Base-by-base conservation (phyloP, 2,888 invertebrate species). In the Hemaris fuciformis region DNA sequence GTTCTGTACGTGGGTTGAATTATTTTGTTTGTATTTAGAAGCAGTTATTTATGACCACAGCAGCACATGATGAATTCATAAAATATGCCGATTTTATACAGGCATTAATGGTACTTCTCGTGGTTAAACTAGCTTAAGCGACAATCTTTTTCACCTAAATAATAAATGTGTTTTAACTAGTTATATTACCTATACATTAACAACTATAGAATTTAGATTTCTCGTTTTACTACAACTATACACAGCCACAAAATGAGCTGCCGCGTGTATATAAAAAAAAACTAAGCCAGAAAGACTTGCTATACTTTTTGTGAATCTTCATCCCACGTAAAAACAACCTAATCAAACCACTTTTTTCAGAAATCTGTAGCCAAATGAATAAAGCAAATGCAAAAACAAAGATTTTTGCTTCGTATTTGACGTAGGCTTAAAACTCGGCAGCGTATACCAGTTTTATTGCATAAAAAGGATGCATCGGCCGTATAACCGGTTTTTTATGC, bases 1-100 rank as follows among this genome's bases (percentile, higher is more conserved):
- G 38, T 25, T 68, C 71, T 73, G 73, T 76, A 74, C 75, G 75
- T 71, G 76, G 77, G 85, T 15, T 27, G 53, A 53, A 53, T 53
- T 53, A 53, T 27, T 27, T 18, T 53, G 53, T 53, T 53, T 53
- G 53, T 53, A 27, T 18, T 53, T 8, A 10, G 18, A 3, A 31
- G 18, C 27, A 20, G 53, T 10, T n/a, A 25, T 53, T 3, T 10
- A 53, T 53, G 18, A 18, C 18, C 4, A 15, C 1, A 31, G 18
- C 53, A 31, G 20, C 27, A 25, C 18, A 5, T 53, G 18, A 27
- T 53, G 18, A 18, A 18, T 6, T 20, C 13, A 3, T 18, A 20
- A 18, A 10, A 53, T 31, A 27, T 18, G 4, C 20, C 53, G 3
- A 53, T 53, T 46, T 23, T 10, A 3, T 5, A 23, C 18, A 13